Conservation (phyloP, 2,888 invertebrate species). For the Ecdyonurus torrentis region DNA sequence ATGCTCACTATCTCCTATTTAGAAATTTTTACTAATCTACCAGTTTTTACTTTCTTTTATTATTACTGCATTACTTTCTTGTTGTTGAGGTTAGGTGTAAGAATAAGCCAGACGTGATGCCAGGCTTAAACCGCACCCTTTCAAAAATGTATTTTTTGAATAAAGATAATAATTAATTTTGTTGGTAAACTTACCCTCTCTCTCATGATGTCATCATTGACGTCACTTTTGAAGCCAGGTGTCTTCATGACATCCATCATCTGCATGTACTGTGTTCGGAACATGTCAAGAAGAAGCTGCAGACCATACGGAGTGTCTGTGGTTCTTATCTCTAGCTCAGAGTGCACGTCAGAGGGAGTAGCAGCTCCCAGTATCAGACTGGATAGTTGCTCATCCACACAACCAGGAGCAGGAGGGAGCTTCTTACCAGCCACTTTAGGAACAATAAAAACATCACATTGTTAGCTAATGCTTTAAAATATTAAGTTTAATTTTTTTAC, state of each 20-base stretch:
- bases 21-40: too few relatives aligned
- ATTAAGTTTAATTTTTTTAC: background rate
- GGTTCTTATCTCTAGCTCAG: slow-evolving; percentile 66
- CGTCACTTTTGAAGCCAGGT: slow-evolving; percentile 50
- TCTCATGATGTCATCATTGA: slow-evolving; percentile 59
- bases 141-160: too few relatives aligned
- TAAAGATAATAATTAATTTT: too few relatives aligned
- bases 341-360: slow-evolving; percentile 39
- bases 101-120: too few relatives aligned
- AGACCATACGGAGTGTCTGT: slow-evolving; percentile 68
- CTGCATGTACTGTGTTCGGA: slow-evolving; percentile 69
- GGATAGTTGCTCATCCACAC: slow-evolving; percentile 79
- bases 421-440: slow-evolving; percentile 41
- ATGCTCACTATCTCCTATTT: too few relatives aligned
- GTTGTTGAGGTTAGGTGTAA: too few relatives aligned
- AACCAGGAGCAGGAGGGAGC: slow-evolving; percentile 76
- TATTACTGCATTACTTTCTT: too few relatives aligned
- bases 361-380: slow-evolving; percentile 44
- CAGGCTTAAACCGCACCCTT: too few relatives aligned
- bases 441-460: slow-evolving; percentile 14
- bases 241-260: slow-evolving; percentile 72
- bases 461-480: slow-evolving; percentile 15
- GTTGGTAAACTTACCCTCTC: slow-evolving; percentile 54
- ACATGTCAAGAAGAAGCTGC: slow-evolving; percentile 72
- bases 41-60: too few relatives aligned